Evolutionary conservation across 2,797 vertebrate species (phyloP), one percentile per base, ranked within the genome.

Genomic region (Myotis findleyi): DNA sequence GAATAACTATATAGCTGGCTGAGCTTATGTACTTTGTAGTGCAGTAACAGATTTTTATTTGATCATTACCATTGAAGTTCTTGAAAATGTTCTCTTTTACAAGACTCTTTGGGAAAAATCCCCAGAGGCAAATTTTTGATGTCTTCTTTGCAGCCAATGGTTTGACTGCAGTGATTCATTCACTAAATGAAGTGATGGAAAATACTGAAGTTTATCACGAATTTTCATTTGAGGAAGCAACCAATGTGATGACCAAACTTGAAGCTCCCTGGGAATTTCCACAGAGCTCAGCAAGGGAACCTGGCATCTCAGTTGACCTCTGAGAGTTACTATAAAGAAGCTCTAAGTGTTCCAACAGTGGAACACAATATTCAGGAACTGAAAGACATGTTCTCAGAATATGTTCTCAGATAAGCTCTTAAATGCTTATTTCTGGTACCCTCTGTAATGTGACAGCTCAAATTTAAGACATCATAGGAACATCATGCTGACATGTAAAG

Each of bases 11-110:
- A 97, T 99, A 76, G 98, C 98, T 0, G 98, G 99, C 49, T 96
- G 97, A 3, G 99, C 99, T 0, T 98, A 99, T 75, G 98, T 99
- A 17, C 99, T 99, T 87, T 99, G 99, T 3, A 99, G 99, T 95
- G 99, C 99, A 0, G 96, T 99, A 4, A 98, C 98, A 4, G 99
- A 99, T 97, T 99, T 99, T 96, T 99, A 99, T 98, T 99, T 99
- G 25, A 97, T 99, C 36, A 99, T 99, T 95, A 98, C 99, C 0
- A 68, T 99, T 82, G 98, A 99, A 5, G 99, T 99, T 91, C 97
- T 99, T 94, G 99, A 99, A 97, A 99, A 99, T 5, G 94, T 98
- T 0, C 97, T 0, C 97, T 99, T 99, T 99, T 59, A 99, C 99
- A 0, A 98, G 98, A 73, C 99, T 99, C 0, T 99, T 99, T 10